Conservation (phyloP, 1,140 invertebrate genomes). For the Drosophila nasuta region DNA sequence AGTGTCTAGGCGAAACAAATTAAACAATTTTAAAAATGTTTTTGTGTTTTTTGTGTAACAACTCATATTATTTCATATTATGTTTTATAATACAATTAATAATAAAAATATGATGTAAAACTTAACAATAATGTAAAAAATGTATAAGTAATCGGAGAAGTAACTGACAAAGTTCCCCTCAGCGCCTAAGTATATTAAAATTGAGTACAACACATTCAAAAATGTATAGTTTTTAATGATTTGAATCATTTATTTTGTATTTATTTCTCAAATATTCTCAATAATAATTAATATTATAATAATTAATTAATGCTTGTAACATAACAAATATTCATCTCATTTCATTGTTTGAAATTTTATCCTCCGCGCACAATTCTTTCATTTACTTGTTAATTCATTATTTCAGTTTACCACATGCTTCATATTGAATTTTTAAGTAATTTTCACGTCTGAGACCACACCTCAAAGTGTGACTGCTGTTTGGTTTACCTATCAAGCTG, state of each 20-base stretch:
- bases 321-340: slow-evolving; percentile 81
- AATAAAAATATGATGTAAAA: slow-evolving; percentile 35
- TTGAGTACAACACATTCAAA: slow-evolving; percentile 40
- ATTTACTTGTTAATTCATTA: slow-evolving; percentile 41
- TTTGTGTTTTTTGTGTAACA: slow-evolving; percentile 31
- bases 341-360: slow-evolving; percentile 61
- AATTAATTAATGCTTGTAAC: slow-evolving; percentile 84
- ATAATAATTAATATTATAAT: slow-evolving; percentile 84
- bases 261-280: slow-evolving; percentile 84
- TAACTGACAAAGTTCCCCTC: slow-evolving; percentile 11
- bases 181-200: slow-evolving; percentile 21
- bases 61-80: slow-evolving; percentile 16
- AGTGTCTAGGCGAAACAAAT: slow-evolving; percentile 24
- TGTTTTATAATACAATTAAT: slow-evolving; percentile 38
- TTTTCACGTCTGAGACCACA: slow-evolving; percentile 28
- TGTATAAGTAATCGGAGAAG: slow-evolving; percentile 18
- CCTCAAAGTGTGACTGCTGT: slow-evolving; percentile 8
- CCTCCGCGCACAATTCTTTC: slow-evolving; percentile 41
- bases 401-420: slow-evolving; percentile 57
- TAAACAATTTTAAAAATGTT: slow-evolving; percentile 19
- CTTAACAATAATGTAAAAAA: slow-evolving; percentile 48
- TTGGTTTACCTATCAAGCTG: slow-evolving; percentile 23
- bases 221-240: slow-evolving; percentile 66
- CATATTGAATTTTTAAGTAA: slow-evolving; percentile 41
- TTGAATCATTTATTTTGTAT: slow-evolving; percentile 80